Conservation (phyloP, 2,888 invertebrate species). For the Xestoiulus laeticollis region DNA sequence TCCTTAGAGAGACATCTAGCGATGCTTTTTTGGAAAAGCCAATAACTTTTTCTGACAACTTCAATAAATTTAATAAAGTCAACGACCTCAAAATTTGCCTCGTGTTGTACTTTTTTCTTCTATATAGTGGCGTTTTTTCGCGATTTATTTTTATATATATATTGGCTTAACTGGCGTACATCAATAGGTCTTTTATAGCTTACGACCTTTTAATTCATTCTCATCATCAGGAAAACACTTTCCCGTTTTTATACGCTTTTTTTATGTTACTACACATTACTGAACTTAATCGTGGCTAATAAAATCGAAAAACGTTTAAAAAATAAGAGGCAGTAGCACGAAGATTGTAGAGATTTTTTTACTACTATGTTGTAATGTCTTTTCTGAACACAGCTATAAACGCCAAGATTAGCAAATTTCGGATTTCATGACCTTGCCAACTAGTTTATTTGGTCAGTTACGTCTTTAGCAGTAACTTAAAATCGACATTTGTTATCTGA, state of each 20-base stretch:
- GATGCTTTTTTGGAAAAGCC: neutral
- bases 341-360: neutral
- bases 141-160: slow-evolving; percentile 7
- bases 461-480: neutral
- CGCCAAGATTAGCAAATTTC: too few relatives aligned
- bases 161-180: slow-evolving; percentile 18
- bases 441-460: neutral
- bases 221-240: slow-evolving; percentile 8
- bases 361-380: neutral
- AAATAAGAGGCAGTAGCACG: neutral
- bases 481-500: neutral
- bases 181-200: slow-evolving; percentile 11
- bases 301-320: slow-evolving; percentile 13
- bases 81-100: neutral
- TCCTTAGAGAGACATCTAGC: neutral
- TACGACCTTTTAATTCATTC: slow-evolving; percentile 4
- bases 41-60: neutral
- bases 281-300: neutral
- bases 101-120: neutral
- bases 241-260: slow-evolving; percentile 4
- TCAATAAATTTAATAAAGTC: slow-evolving; percentile 28
- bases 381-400: neutral
- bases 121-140: neutral
- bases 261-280: neutral
- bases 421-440: neutral